A percentile compares a stretch with the other conserved stretches of the same genome.
phyloP scores from a whole-genome alignment of 2,888 invertebrate species.

The Cephus sareptanus region DNA sequence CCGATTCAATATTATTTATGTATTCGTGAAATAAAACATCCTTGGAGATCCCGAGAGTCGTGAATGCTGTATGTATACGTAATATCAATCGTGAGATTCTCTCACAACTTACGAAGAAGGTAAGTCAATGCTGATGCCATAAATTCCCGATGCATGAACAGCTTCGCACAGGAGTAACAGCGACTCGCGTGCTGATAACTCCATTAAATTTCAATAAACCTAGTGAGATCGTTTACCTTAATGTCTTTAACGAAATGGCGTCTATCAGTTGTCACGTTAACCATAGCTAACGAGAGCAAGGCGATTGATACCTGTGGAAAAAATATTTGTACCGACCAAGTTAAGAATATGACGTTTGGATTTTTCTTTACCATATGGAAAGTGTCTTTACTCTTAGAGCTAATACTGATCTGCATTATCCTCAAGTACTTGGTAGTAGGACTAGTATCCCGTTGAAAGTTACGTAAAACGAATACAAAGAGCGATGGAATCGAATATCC shows the following conservation, averaged over 20 bases:
- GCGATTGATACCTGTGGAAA: neutral
- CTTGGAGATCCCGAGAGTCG: neutral
- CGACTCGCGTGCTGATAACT: constrained; percentile 31
- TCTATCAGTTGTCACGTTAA: neutral
- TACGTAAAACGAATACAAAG: too few relatives aligned
- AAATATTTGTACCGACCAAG: neutral
- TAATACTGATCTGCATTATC: neutral
- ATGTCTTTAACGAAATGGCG: neutral
- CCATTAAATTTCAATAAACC: constrained; percentile 39
- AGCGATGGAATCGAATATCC: too few relatives aligned
- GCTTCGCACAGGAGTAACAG: constrained; percentile 15
- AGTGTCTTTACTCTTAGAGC: neutral
- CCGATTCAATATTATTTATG: neutral
- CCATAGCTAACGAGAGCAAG: neutral
- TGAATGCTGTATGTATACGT: neutral
- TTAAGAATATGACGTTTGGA: neutral
- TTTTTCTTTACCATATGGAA: neutral
- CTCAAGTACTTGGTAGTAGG: too few relatives aligned
- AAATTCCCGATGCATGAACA: constrained; percentile 28
- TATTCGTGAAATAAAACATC: neutral
- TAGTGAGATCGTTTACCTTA: neutral
- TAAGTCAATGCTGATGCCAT: constrained; percentile 10
- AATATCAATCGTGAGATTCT: neutral
- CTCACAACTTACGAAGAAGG: neutral
- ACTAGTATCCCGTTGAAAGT: too few relatives aligned